phyloP scores from a whole-genome alignment of 2,888 invertebrate genomes.

The Frankliniella intonsa region DNA sequence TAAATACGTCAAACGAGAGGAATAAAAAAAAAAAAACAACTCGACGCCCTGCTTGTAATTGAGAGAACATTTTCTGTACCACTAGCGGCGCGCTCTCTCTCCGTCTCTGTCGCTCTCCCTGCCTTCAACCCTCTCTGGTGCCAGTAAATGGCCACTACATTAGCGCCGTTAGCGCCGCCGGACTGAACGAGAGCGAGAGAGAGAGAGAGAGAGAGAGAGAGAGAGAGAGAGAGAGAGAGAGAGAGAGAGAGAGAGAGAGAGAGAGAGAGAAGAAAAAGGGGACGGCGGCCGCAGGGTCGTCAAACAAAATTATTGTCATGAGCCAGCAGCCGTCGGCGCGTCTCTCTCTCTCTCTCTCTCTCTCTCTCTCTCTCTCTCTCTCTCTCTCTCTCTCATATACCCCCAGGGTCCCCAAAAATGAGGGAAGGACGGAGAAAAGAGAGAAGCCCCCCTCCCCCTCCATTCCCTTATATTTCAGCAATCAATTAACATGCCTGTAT shows the following conservation, averaged over 20 bases:
- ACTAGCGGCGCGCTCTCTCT: not conserved
- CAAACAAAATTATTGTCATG: slow-evolving; percentile 7
- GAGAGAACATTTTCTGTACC: too few relatives aligned
- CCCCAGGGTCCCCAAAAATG: not conserved
- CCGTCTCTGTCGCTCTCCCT: not conserved
- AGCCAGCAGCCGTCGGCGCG: not conserved
- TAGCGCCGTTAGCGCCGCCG: too few relatives aligned
- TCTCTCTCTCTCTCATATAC: not conserved
- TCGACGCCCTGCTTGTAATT: too few relatives aligned
- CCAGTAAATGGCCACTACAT: too few relatives aligned
- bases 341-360: not conserved
- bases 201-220: not conserved
- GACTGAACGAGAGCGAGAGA: not conserved
- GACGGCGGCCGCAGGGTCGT: not conserved
- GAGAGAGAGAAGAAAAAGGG: not conserved
- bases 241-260: not conserved
- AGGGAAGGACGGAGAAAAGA: too few relatives aligned
- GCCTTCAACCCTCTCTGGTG: too few relatives aligned
- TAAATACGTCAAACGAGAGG: too few relatives aligned
- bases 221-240: not conserved
- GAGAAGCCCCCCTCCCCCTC: too few relatives aligned
- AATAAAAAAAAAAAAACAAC: too few relatives aligned
- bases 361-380: slow-evolving; percentile 1
- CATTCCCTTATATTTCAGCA: not conserved
- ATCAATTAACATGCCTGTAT: not conserved